Evolutionary conservation across 2,888 invertebrate species (phyloP), one percentile per base, ranked within the genome.

Genomic region (Phaedon cochleariae): DNA sequence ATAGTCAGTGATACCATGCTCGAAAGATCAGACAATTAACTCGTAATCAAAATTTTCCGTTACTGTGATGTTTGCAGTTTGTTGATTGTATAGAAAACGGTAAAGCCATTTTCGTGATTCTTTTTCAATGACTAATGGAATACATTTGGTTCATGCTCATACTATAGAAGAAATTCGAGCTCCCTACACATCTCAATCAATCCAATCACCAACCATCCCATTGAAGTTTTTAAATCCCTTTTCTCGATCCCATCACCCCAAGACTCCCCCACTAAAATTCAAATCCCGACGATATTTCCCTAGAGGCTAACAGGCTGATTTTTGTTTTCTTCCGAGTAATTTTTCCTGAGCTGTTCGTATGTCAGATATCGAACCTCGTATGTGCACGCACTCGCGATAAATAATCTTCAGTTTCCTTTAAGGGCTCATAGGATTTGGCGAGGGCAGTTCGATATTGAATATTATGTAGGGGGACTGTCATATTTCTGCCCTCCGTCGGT

Each of bases 251-350:
- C 31, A 62, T 62, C 48, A 54, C 48, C 31, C 34, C 54, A 29
- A 54, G 70, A 72, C 64, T 26, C 26, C 6, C 22, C 22, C 52
- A 72, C 74, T 73, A 69, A 72, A 77, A 77, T 75, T 77, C 72
- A 76, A 76, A 74, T 77, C 77, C 76, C 73, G 26, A 55, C 68
- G 69, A 71, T 78, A 75, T 78, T 79, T 79, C 78, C 78, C 79
- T 74, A 57, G 67, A 74, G 75, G 73, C 65, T 45, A 73, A 70
- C 74, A 73, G 41, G 73, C 72, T 71, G 74, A 76, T 73, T 76
- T 77, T 75, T 76, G 73, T 70, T 74, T 72, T 72, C 64, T 68
- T 68, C 66, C 64, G 64, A 62, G 72, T 76, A 76, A 76, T 77
- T 76, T 74, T 72, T 70, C 59, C 64, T 73, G 69, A 74, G 74